Evolutionary conservation across 2,797 vertebrate species (phyloP).

Genomic region (Microtus agrestis): DNA sequence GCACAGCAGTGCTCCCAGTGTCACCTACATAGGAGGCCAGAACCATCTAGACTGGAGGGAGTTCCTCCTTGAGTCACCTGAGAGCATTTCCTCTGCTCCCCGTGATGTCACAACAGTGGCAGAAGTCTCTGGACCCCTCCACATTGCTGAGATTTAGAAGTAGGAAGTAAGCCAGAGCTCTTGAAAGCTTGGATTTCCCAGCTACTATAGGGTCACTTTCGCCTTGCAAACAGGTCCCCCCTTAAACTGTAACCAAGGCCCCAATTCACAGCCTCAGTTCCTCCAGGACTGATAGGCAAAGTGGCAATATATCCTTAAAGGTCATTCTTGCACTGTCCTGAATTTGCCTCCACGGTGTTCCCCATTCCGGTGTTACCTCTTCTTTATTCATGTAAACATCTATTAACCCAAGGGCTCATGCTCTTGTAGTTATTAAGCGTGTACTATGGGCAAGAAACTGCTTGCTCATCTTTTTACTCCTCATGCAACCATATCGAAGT

Average conservation of each 20-base stretch:
- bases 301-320: neutral
- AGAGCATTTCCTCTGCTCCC: neutral
- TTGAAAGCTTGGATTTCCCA: neutral
- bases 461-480: neutral
- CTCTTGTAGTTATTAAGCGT: neutral
- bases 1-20: accelerated
- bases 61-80: neutral
- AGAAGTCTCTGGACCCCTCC: neutral
- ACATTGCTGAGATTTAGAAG: neutral
- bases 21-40: neutral
- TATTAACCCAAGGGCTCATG: neutral
- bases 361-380: neutral
- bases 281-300: neutral
- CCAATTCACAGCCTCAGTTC: neutral
- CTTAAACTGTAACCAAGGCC: neutral
- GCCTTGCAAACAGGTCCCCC: neutral
- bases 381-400: neutral
- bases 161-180: too few species aligned
- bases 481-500: neutral
- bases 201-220: neutral
- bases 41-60: too few species aligned
- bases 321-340: neutral
- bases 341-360: neutral
- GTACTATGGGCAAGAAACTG: neutral
- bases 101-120: neutral